Base-by-base conservation (phyloP, 2,888 invertebrate genomes). In the Heteromyza rotundicornis region DNA sequence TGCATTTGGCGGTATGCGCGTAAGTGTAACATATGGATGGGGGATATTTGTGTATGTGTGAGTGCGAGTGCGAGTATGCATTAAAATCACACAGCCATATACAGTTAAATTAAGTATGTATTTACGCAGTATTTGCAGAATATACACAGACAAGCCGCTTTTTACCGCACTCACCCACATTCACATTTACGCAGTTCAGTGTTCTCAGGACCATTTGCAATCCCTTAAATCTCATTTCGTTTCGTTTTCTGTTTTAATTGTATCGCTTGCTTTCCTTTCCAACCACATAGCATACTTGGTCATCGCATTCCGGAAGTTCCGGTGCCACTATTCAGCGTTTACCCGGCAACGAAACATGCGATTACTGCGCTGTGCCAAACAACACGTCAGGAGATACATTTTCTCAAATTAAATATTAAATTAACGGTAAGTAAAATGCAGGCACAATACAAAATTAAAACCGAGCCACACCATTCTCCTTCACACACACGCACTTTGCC, bases 311-410 rank as follows among this genome's bases (percentile, higher is more conserved):
- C 85, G 55, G 81, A 84, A 44, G 79, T 85, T 62, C 85, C 86
- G 49, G 82, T 84, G 58, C 85, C 85, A 50, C 80, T 84, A 61
- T 85, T 85, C 73, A 82, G 82, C 68, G 82, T 87, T 74, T 88
- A 88, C 80, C 84, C 86, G 57, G 87, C 87, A 35, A 86, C 87
- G 35, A 88, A 88, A 74, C 84, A 84, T 76, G 86, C 87, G 49
- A 84, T 88, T 44, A 84, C 85, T 16, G 87, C 86, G 35, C 74
- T 88, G 22, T 85, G 86, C 14, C 86, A 88, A 76, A 87, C 87
- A 52, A 77, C 87, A 27, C 84, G 87, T 56, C 85, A 85, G 74
- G 88, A 88, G 77, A 83, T 88, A 62, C 76, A 80, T 73, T 83
- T 80, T 71, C 79, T 82, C 64, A 83, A 82, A 75, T 77, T 82